Conservation (phyloP, 2,113 vertebrate genomes). For the Equus quagga region DNA sequence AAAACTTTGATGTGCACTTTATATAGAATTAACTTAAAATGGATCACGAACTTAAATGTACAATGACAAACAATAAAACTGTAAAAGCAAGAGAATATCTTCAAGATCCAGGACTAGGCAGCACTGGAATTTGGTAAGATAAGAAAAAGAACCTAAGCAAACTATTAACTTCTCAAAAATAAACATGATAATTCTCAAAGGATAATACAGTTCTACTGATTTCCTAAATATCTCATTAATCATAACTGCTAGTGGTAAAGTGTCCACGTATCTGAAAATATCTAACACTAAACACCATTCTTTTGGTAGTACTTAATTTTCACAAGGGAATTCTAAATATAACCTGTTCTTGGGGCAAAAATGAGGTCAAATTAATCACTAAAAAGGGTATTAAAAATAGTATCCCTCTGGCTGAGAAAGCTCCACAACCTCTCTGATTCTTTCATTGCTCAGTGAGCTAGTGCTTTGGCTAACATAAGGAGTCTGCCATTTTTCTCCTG, state of each 20-base stretch:
- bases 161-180: constrained; percentile 5
- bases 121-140: neutral
- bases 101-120: neutral
- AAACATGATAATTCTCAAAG: neutral
- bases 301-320: constrained; percentile 18
- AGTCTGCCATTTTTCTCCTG: neutral
- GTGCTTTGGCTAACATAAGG: neutral
- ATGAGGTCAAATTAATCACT: neutral
- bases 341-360: neutral
- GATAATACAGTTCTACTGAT: neutral
- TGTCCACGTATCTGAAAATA: constrained; percentile 13
- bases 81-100: neutral
- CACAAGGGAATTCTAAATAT: neutral
- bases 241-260: neutral
- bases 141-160: neutral
- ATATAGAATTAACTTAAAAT: neutral
- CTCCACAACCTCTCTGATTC: neutral
- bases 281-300: neutral
- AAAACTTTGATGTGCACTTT: too few relatives aligned
- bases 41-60: neutral
- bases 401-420: neutral
- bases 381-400: neutral
- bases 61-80: neutral
- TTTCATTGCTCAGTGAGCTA: neutral
- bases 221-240: constrained; percentile 13